phyloP scores from a whole-genome alignment of 1,140 invertebrate species.

The Neocloeon triangulifer region DNA sequence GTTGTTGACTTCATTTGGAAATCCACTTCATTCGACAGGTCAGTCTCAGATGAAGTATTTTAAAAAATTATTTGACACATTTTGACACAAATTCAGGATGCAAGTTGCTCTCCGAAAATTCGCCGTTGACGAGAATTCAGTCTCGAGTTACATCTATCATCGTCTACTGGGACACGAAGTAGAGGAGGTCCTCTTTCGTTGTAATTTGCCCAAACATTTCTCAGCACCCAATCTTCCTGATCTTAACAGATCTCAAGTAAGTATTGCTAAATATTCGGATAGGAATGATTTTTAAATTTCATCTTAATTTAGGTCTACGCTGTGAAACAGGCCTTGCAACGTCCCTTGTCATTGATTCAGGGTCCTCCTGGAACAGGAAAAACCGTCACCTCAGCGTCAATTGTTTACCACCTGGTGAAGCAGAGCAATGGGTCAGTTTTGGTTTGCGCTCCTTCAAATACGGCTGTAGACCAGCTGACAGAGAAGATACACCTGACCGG shows the following conservation, averaged over 20 bases:
- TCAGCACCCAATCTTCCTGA: constrained; percentile 94
- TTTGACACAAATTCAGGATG: constrained; percentile 44
- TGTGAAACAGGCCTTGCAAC: constrained; percentile 93
- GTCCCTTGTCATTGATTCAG: constrained; percentile 93
- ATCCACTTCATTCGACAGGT: constrained; percentile 95
- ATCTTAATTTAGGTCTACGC: constrained; percentile 58
- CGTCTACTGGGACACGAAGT: constrained; percentile 89
- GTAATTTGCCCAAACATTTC: constrained; percentile 84
- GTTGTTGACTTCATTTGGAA: constrained; percentile 99
- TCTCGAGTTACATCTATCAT: constrained; percentile 95
- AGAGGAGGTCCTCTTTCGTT: constrained; percentile 80
- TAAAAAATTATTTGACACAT: constrained; percentile 6
- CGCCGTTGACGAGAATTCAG: constrained; percentile 86
- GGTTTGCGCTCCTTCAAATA: constrained; percentile 97
- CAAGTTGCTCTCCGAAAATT: constrained; percentile 84
- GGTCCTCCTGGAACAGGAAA: constrained; percentile 90
- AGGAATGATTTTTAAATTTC: neutral
- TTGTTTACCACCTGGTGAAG: constrained; percentile 94
- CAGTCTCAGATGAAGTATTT: constrained; percentile 10
- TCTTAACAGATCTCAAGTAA: constrained; percentile 76
- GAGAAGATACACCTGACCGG: constrained; percentile 98
- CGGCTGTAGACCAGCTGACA: constrained; percentile 95
- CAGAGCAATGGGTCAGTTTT: constrained; percentile 84
- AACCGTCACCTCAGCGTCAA: constrained; percentile 97
- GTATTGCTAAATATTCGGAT: neutral